phyloP scores from a whole-genome alignment of 2,113 vertebrate species.

The Nycticebus coucang region DNA sequence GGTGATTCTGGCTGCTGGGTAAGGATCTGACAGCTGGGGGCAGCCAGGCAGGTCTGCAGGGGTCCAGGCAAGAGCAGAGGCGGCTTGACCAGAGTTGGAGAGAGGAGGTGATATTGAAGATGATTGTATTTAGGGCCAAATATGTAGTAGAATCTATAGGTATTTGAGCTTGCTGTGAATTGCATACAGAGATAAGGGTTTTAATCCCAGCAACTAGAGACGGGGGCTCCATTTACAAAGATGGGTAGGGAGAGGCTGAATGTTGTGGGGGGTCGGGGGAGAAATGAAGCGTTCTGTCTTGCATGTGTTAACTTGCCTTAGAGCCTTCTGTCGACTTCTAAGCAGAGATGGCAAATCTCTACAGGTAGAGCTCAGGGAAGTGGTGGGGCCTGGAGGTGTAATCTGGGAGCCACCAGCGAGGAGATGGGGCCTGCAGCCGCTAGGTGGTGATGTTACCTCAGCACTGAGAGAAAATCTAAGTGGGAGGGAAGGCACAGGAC shows the following conservation, averaged over 20 bases:
- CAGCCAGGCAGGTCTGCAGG: neutral
- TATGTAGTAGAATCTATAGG: neutral
- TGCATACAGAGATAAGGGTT: neutral
- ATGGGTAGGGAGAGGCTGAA: neutral
- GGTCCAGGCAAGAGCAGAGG: neutral
- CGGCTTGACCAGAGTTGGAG: too few species aligned
- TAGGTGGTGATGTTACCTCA: neutral
- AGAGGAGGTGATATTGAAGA: neutral
- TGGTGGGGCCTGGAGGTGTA: too few species aligned
- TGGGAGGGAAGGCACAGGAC: too few species aligned
- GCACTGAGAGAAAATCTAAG: neutral
- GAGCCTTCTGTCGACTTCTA: neutral
- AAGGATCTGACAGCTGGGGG: neutral
- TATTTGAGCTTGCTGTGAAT: neutral
- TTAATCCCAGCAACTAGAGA: neutral
- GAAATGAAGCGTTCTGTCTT: neutral
- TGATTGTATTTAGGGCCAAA: neutral
- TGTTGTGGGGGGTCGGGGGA: rapidly evolving
- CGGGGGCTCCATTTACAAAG: neutral
- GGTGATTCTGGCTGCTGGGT: neutral
- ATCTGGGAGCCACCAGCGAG: rapidly evolving
- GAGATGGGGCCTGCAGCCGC: neutral
- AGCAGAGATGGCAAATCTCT: too few species aligned
- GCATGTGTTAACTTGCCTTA: neutral
- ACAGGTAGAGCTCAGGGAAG: neutral